These are phyloP conservation scores for Ancistrus triradiatus DNA, from an alignment of 2,113 vertebrate genomes.

Conservation along the genomic window DNA sequence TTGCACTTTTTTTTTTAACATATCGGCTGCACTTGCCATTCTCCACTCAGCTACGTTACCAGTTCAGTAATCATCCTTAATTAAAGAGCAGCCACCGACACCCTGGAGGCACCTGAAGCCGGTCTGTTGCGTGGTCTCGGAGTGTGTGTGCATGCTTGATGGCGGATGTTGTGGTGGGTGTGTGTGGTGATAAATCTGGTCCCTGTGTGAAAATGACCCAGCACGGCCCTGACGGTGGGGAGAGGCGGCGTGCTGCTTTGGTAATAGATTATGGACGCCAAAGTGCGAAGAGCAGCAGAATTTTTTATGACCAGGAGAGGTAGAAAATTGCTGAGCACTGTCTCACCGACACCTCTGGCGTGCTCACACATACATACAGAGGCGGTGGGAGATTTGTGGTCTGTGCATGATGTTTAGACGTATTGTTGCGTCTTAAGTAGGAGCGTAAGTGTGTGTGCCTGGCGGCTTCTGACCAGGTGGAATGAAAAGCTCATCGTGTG, in stretches of 20 bases:
- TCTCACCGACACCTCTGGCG: conserved; percentile 37
- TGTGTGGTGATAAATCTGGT: conserved; percentile 40
- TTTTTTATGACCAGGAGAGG: conserved; percentile 63
- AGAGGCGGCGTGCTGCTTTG: conserved; percentile 51
- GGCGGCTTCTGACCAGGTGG: conserved; percentile 5
- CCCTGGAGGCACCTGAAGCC: conserved; percentile 12
- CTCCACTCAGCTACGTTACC: background rate
- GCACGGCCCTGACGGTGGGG: conserved; percentile 37
- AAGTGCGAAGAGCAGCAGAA: conserved; percentile 67
- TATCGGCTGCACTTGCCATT: conserved; percentile 2
- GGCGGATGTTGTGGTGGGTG: background rate
- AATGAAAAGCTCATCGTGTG: no score
- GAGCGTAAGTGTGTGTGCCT: background rate
- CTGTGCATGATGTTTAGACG: conserved; percentile 20
- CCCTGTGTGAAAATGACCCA: conserved; percentile 19
- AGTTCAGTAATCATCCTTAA: conserved; percentile 17
- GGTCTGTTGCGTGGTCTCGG: background rate
- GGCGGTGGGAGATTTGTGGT: conserved; percentile 22
- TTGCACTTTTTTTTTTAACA: conserved; percentile 7
- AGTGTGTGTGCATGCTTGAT: background rate
- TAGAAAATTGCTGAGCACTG: conserved; percentile 61
- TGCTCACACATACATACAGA: conserved; percentile 33
- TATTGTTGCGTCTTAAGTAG: conserved; percentile 17
- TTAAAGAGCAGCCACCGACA: conserved; percentile 5
- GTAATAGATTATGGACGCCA: conserved; percentile 65